Evolutionary conservation across 2,888 invertebrate species (phyloP).

Genomic region (Drosophila imparisetae): DNA sequence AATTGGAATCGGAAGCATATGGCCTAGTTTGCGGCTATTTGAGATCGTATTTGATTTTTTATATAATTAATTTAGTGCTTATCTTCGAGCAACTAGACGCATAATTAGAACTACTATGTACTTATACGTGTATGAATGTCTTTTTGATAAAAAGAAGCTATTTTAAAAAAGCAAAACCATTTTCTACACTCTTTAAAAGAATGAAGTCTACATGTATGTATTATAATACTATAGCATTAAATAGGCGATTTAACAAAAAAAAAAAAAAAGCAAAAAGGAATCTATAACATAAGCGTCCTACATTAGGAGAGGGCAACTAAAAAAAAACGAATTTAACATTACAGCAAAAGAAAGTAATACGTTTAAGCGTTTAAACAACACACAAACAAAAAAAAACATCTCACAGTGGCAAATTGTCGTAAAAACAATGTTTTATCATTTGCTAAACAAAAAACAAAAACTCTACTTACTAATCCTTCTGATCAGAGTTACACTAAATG

Average conservation of each 20-base stretch:
- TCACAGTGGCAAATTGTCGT: slow-evolving; percentile 29
- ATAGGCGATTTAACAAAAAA: slow-evolving; percentile 66
- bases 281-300: slow-evolving; percentile 74
- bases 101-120: slow-evolving; percentile 70
- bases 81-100: slow-evolving; percentile 72
- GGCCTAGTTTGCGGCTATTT: slow-evolving; percentile 21
- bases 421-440: slow-evolving; percentile 42
- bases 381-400: slow-evolving; percentile 8
- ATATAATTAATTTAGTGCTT: slow-evolving; percentile 66
- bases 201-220: slow-evolving; percentile 80
- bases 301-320: slow-evolving; percentile 76
- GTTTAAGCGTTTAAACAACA: slow-evolving; percentile 23
- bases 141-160: slow-evolving; percentile 81
- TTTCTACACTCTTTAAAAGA: slow-evolving; percentile 81
- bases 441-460: slow-evolving; percentile 32
- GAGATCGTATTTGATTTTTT: slow-evolving; percentile 43
- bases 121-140: slow-evolving; percentile 76
- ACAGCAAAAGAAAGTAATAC: slow-evolving; percentile 47
- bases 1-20: slow-evolving; percentile 41
- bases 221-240: slow-evolving; percentile 77
- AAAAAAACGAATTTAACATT: slow-evolving; percentile 74
- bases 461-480: slow-evolving; percentile 66
- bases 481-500: slow-evolving; percentile 71
- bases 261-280: slow-evolving; percentile 37
- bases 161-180: slow-evolving; percentile 76